Base-by-base conservation (phyloP, 2,888 invertebrate species). In the Argynnis bischoffii region DNA sequence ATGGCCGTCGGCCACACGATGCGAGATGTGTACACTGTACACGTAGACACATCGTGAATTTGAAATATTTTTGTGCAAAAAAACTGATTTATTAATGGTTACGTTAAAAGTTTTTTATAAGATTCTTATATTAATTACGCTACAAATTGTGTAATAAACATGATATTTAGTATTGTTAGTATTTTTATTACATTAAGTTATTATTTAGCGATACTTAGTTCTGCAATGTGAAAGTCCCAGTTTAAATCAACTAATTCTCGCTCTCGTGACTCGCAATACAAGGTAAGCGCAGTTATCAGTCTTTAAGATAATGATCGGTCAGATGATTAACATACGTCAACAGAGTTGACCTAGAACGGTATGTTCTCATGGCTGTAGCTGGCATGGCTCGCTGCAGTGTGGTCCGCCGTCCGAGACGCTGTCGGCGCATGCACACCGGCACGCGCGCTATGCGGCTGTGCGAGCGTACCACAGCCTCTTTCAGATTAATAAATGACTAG, bases 401-500 rank as follows among this genome's bases (percentile, higher is more conserved):
- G 92, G 92, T 92, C 92, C 80, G 71, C 66, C 76, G 78, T 80
- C 79, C 77, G 70, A 74, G 70, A 70, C 81, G 83, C 87, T 90
- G 90, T 89, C 89, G 85, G 81, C 91, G 89, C 85, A 79, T 77
- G 78, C 77, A 78, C 72, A 71, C 72, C 72, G 89, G 90, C 90
- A 89, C 90, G 91, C 91, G 90, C 81, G 89, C 89, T 86, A 91
- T 91, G 92, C 88, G 85, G 79, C 82, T 74, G 78, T 75, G 78
- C 80, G 78, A 77, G 80, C 79, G 78, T 80, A 81, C 82, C 81
- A 80, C 84, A 76, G 81, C 78, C 85, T 84, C 76, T 85, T 81
- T 81, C 84, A 79, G 83, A 82, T 84, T 92, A 85, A 92, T 91
- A 92, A 92, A 92, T 92, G 90, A 90, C 88, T 87, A 82, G 77